phyloP scores from a whole-genome alignment of 2,888 invertebrate genomes.

The Erynnis tages region DNA sequence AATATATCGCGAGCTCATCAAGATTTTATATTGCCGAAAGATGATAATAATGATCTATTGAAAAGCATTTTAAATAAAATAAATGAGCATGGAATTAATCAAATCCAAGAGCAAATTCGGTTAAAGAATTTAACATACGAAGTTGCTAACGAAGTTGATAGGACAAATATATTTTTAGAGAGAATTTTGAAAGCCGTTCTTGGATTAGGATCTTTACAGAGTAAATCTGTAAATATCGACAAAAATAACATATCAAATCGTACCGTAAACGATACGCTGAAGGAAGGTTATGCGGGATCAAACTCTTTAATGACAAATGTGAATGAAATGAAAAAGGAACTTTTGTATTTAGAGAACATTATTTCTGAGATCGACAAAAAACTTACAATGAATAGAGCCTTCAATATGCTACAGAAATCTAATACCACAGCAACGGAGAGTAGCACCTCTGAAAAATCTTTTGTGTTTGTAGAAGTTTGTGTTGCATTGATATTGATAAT shows the following conservation, averaged over 20 bases:
- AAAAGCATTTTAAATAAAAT: background rate
- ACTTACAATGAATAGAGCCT: background rate
- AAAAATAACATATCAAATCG: background rate
- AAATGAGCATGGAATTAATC: background rate
- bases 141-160: constrained; percentile 2
- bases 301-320: constrained; percentile 1
- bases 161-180: constrained; percentile 11
- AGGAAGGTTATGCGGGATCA: background rate
- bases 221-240: background rate
- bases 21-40: background rate
- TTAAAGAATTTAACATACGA: constrained; percentile 8
- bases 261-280: background rate
- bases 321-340: constrained; percentile 12
- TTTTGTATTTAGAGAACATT: constrained; percentile 8
- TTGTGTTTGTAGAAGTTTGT: constrained; percentile 20
- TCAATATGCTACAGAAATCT: background rate
- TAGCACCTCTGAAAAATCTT: constrained; percentile 1
- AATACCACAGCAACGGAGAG: background rate
- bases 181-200: constrained; percentile 7
- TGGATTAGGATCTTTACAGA: background rate
- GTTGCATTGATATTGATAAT: constrained; percentile 11
- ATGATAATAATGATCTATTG: background rate
- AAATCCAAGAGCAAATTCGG: background rate
- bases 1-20: background rate
- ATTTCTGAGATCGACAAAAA: constrained; percentile 17